phyloP scores from a whole-genome alignment of 2,113 vertebrate genomes.

The Limanda limanda region DNA sequence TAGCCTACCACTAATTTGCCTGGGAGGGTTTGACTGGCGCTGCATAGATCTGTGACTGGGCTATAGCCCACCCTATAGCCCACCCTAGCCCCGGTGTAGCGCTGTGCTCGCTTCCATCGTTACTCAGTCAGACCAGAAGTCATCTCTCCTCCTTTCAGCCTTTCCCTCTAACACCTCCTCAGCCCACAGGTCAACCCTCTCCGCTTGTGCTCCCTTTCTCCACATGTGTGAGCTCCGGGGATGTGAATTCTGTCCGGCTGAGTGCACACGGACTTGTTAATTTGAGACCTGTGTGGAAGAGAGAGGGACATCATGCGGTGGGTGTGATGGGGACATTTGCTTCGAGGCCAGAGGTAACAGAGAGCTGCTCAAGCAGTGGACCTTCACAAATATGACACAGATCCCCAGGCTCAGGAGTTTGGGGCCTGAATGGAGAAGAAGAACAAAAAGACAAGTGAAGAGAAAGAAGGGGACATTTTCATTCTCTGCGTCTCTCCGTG shows the following conservation, averaged over 20 bases:
- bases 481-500: not conserved
- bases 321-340: slow-evolving; percentile 26
- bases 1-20: no score
- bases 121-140: not conserved
- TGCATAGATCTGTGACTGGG: no score
- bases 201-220: no score
- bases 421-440: not conserved
- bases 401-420: slow-evolving; percentile 17
- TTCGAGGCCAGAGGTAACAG: slow-evolving; percentile 7
- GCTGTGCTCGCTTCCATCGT: slow-evolving; percentile 4
- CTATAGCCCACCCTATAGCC: no score
- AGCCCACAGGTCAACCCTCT: no score
- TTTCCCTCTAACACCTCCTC: no score
- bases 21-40: no score
- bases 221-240: slow-evolving; percentile 12
- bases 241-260: slow-evolving; percentile 18
- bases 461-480: not conserved
- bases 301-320: not conserved
- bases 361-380: slow-evolving; percentile 30
- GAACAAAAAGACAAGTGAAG: not conserved
- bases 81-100: no score
- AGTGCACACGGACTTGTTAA: slow-evolving; percentile 26
- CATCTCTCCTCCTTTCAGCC: no score
- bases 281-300: slow-evolving; percentile 49
- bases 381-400: slow-evolving; percentile 56